Evolutionary conservation across 2,113 vertebrate species (phyloP), one percentile per base, ranked within the genome.

Genomic region (Lucifuga dentata): DNA sequence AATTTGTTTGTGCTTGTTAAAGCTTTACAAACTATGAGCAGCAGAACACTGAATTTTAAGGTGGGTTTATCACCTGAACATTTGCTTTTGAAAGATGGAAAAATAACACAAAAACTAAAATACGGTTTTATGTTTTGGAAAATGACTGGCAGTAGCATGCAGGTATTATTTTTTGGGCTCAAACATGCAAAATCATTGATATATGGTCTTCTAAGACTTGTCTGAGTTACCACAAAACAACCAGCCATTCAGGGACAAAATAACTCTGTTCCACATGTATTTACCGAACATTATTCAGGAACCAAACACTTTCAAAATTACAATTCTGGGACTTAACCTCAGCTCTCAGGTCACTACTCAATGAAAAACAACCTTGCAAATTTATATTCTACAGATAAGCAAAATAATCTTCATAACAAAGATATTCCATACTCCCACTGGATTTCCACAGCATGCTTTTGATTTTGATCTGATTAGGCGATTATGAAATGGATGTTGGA

Each of bases 401-500:
- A 68, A 73, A 83, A 74, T 80, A 80, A 75, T 76, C 74, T 71
- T 26, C 12, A 84, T 88, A 82, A 75, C 78, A 75, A 79, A 73
- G 56, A 33, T 68, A 55, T 72, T 77, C 36, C 32, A 10, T 48
- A 26, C 45, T 63, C 53, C 33, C 8, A 2, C 15, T 65, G 39
- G 36, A 79, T 71, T 83, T 77, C 76, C 70, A 76, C 81, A 64
- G 72, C 59, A 73, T 70, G 87, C 80, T 82, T 86, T 83, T 85
- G 81, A 85, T 86, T 88, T 52, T 43, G 56, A 86, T 62, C 80
- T 86, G 79, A 88, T 88, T 87, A 84, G 53, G 62, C 77, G 83
- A 83, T 88, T 84, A 87, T 68, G 60, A 81, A 85, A 76, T 73
- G 70, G 79, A 78, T 64, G 80, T 67, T 56, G 66, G 63, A 70